These are phyloP conservation scores for Neosalanx taihuensis DNA, from an alignment of 2,797 vertebrate genomes.

Conservation along the genomic window DNA sequence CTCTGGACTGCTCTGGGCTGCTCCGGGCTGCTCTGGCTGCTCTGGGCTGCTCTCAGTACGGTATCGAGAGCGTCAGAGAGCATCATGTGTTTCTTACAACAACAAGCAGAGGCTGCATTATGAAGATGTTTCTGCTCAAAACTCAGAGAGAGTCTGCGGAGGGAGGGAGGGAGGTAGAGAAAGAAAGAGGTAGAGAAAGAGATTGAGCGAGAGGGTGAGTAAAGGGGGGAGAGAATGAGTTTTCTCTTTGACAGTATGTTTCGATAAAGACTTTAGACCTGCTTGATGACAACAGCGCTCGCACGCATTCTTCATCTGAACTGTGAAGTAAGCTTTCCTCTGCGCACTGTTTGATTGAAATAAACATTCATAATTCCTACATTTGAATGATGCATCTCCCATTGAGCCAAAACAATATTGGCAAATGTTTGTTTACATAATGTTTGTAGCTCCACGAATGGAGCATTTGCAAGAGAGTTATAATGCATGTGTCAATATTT, in stretches of 20 bases:
- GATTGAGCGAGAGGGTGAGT: neutral
- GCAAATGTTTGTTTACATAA: constrained; percentile 47
- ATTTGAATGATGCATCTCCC: constrained; percentile 59
- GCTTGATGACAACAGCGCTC: neutral
- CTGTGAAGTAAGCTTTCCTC: neutral
- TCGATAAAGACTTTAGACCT: neutral
- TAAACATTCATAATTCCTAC: constrained; percentile 48
- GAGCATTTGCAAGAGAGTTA: constrained; percentile 46
- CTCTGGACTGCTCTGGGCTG: constrained; percentile 3
- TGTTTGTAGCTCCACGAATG: constrained; percentile 65
- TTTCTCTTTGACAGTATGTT: neutral
- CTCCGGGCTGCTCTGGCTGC: constrained; percentile 21
- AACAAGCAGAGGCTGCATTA: constrained; percentile 1
- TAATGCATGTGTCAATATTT: constrained; percentile 58
- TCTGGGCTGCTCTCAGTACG: constrained; percentile 25
- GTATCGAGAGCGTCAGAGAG: constrained; percentile 22
- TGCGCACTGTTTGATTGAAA: neutral
- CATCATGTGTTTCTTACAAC: constrained; percentile 34
- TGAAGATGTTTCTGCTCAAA: neutral
- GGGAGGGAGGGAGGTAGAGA: neutral
- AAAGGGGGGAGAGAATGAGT: neutral
- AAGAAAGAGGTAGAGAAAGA: neutral
- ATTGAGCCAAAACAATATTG: constrained; percentile 47
- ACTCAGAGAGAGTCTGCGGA: neutral
- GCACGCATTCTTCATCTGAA: neutral